A percentile compares a stretch with the other conserved stretches of the same genome.
phyloP scores from a whole-genome alignment of 2,797 vertebrate genomes.

The Mycteria americana region DNA sequence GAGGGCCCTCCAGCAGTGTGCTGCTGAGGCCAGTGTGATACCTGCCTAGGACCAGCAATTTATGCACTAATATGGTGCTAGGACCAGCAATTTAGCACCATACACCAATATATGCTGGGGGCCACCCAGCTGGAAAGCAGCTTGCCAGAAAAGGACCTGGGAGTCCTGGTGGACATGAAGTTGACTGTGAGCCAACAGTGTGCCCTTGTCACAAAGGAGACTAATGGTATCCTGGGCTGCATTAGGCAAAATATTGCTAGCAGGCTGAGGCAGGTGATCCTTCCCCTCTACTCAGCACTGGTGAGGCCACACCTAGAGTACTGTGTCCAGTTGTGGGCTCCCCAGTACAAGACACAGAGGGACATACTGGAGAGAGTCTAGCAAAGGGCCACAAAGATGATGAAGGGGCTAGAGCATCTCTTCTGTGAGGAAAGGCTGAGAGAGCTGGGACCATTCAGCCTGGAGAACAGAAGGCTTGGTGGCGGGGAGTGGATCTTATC shows the following conservation, averaged over 20 bases:
- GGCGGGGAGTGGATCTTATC: not conserved
- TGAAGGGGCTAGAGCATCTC: not conserved
- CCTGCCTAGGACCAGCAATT: not conserved
- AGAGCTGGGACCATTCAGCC: not conserved
- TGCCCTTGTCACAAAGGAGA: not conserved
- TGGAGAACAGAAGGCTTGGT: not conserved
- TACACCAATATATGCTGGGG: too few relatives aligned
- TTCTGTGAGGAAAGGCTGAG: not conserved
- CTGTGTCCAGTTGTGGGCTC: not conserved
- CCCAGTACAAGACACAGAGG: too few relatives aligned
- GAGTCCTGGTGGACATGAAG: not conserved
- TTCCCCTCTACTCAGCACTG: not conserved
- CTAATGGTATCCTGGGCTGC: not conserved
- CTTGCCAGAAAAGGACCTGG: not conserved
- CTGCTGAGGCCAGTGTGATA: not conserved
- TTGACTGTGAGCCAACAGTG: not conserved
- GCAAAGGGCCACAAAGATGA: not conserved
- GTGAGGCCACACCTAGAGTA: not conserved
- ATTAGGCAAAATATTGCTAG: not conserved
- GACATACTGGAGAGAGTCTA: not conserved
- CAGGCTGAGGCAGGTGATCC: not conserved
- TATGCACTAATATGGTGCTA: not conserved
- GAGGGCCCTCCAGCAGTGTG: not conserved
- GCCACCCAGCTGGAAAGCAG: not conserved
- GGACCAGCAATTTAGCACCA: too few relatives aligned